Evolutionary conservation across 2,888 invertebrate genomes (phyloP).

Genomic region (Synanthedon formicaeformis): DNA sequence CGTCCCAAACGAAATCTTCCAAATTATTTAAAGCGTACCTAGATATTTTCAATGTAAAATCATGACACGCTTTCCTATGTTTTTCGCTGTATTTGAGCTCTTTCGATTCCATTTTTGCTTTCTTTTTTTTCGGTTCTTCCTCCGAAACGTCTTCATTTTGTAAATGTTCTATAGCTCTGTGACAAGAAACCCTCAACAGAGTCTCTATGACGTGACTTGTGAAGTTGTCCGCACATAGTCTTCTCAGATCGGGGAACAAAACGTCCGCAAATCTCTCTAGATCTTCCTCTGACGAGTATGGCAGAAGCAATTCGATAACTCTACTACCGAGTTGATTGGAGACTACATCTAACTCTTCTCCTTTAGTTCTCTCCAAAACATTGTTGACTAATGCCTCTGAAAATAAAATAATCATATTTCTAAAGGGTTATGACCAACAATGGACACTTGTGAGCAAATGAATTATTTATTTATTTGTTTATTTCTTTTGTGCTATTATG

Average conservation of each 20-base stretch:
- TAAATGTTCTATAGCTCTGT: conserved; percentile 56
- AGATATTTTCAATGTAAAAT: conserved; percentile 77
- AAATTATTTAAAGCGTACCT: conserved; percentile 86
- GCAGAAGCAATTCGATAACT: conserved; percentile 80
- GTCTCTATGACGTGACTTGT: conserved; percentile 85
- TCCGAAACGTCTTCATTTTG: conserved; percentile 17
- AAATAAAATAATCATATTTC: conserved; percentile 11
- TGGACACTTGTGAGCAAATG: too few relatives aligned
- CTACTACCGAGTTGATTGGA: conserved; percentile 86
- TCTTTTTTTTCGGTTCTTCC: conserved; percentile 30
- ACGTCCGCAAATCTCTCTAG: conserved; percentile 74
- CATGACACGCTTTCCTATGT: conserved; percentile 69
- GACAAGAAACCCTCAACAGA: conserved; percentile 68
- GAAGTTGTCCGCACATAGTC: conserved; percentile 79
- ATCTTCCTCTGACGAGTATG: conserved; percentile 73
- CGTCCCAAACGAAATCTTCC: conserved; percentile 85
- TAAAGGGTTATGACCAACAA: too few relatives aligned
- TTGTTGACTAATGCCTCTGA: conserved; percentile 78
- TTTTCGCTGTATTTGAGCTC: conserved; percentile 42
- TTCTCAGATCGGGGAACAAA: conserved; percentile 76
- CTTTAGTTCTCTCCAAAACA: conserved; percentile 78
- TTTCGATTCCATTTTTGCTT: conserved; percentile 25
- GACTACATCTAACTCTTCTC: conserved; percentile 77
- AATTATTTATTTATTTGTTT: too few relatives aligned
- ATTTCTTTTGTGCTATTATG: too few relatives aligned